Evolutionary conservation across 2,888 invertebrate species (phyloP).

Genomic region (Drosophila cognata): DNA sequence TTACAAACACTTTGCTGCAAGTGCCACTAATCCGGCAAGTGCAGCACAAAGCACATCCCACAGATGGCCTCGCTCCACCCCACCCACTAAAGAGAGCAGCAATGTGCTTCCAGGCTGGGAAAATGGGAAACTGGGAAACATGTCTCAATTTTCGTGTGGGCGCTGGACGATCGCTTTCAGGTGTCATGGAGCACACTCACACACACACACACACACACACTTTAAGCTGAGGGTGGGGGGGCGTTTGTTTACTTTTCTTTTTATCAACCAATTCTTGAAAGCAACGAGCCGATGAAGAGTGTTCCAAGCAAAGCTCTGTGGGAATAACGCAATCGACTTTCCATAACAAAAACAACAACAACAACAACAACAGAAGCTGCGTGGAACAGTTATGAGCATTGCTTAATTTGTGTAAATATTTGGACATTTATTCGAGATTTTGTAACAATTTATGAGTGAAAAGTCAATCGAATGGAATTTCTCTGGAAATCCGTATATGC

Average conservation of each 20-base stretch:
- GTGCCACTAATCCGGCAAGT: conserved; percentile 73
- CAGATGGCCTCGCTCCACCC: conserved; percentile 10
- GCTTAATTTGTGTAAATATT: conserved; percentile 76
- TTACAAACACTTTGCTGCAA: conserved; percentile 67
- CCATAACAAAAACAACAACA: conserved; percentile 48
- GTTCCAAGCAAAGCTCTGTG: conserved; percentile 71
- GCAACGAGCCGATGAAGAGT: conserved; percentile 41
- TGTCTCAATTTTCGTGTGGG: conserved; percentile 75
- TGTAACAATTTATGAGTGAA: conserved; percentile 55
- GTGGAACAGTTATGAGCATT: conserved; percentile 33
- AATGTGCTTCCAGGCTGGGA: conserved; percentile 39
- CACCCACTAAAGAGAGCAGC: conserved; percentile 45
- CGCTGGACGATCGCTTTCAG: conserved; percentile 67
- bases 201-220: conserved; percentile 26
- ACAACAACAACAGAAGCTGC: conserved; percentile 56
- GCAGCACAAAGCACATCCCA: conserved; percentile 61
- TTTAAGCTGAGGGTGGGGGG: conserved; percentile 38
- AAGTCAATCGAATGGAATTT: conserved; percentile 15
- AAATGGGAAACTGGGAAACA: conserved; percentile 24
- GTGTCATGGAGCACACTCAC: conserved; percentile 58
- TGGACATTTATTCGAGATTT: conserved; percentile 72
- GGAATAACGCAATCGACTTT: conserved; percentile 63
- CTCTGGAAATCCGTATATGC: conserved; percentile 1
- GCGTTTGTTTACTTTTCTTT: conserved; percentile 55
- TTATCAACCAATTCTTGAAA: conserved; percentile 56